Base-by-base conservation (phyloP, 1,140 invertebrate genomes). In the Steinernema feltiae region DNA sequence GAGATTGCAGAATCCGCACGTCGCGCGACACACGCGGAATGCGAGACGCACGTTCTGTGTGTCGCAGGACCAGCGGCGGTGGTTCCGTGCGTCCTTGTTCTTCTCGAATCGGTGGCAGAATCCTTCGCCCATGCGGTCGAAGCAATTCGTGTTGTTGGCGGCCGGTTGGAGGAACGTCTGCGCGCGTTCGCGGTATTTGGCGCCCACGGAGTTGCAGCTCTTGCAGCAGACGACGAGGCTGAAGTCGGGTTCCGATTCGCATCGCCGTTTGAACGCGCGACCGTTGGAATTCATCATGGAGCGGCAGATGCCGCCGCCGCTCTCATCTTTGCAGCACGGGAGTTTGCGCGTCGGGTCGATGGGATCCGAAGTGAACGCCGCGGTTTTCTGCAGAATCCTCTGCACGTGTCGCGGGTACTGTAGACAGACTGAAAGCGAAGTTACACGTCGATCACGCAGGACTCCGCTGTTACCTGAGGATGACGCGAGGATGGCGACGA, bases 141-240 rank as follows among this genome's bases (percentile, higher is more conserved):
- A 74, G 32, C 73, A 74, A 29, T 74, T 72, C 2, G 73, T 74
- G 29, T 69, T 71, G 48, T 74, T 74, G 73, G 27, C 30, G 69
- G 70, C 3, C 18, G 69, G 21, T 7, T 32, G 1, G 31, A 75
- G 48, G 69, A 75, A 75, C 32, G 30, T 78, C 15, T 77, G 32
- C 1, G 77, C 77, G 72, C 77, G 77, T 46, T 78, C 69, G 15
- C 77, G 27, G 35, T 78, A 78, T 30, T 32, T 71, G 24, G 70
- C 41, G 18, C 77, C 77, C 21, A 72, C 32, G 21, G 75, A 74
- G 73, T 35, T 75, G 41, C 77, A 78, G 3, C 70, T 53, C 24
- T 77, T 78, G 48, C 77, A 78, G 41, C 77, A 78, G 15, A 78
- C 77, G 32, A 78, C 77, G 1, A 78, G 32, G n/a, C 73, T 76